Evolutionary conservation across 2,113 vertebrate genomes (phyloP).

Genomic region (Perccottus glenii): DNA sequence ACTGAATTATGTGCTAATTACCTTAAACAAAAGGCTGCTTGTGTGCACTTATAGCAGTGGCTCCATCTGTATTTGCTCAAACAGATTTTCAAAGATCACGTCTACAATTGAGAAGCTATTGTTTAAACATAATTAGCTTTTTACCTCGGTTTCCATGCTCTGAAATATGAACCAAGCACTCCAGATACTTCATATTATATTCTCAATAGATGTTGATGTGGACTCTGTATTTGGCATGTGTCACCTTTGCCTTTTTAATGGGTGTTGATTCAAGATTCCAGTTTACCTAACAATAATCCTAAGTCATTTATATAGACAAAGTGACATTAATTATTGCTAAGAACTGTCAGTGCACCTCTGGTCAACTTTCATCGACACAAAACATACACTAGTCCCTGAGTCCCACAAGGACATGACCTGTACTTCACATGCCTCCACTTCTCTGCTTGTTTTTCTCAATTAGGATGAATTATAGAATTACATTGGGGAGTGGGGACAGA

Average conservation of each 20-base stretch:
- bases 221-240: too few relatives aligned
- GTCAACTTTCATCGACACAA: constrained; percentile 31
- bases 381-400: constrained; percentile 42
- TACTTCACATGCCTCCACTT: constrained; percentile 44
- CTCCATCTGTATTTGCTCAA: constrained; percentile 51
- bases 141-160: constrained; percentile 30
- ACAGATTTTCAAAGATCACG: constrained; percentile 45
- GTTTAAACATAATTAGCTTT: constrained; percentile 53
- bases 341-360: not conserved
- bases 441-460: constrained; percentile 73
- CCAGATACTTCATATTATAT: constrained; percentile 46
- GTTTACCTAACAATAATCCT: too few relatives aligned
- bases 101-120: constrained; percentile 46
- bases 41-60: constrained; percentile 13
- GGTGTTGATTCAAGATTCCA: too few relatives aligned
- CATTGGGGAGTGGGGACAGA: constrained; percentile 54
- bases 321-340: too few relatives aligned
- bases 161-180: constrained; percentile 33
- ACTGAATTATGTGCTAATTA: constrained; percentile 22
- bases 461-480: constrained; percentile 78
- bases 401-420: constrained; percentile 39
- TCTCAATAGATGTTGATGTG: not conserved
- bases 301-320: too few relatives aligned
- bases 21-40: constrained; percentile 29
- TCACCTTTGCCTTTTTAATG: too few relatives aligned